Evolutionary conservation across 2,797 vertebrate genomes (phyloP).

Genomic region (Triplophysa yarkandensis): DNA sequence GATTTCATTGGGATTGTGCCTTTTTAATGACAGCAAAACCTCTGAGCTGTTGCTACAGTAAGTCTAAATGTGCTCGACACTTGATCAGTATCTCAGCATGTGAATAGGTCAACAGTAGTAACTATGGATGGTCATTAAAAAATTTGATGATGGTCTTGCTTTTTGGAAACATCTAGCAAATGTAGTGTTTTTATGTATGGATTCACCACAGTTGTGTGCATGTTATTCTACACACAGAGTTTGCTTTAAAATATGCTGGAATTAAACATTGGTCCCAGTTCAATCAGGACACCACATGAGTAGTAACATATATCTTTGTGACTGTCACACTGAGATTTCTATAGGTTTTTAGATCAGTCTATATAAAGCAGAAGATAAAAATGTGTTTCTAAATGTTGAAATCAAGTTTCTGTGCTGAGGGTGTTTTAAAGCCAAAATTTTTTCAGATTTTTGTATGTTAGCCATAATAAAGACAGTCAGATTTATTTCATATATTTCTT

Average conservation of each 20-base stretch:
- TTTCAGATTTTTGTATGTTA: constrained; percentile 28
- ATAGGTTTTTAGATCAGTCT: background rate
- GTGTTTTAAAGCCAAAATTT: background rate
- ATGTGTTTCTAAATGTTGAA: background rate
- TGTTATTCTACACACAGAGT: background rate
- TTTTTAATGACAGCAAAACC: background rate
- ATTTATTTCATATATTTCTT: background rate
- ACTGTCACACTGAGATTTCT: background rate
- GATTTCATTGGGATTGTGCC: constrained; percentile 1
- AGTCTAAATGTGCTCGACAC: constrained; percentile 9
- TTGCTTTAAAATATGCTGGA: background rate
- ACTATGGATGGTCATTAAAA: background rate
- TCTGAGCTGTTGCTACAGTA: constrained; percentile 1
- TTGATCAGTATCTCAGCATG: background rate
- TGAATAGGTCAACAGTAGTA: constrained; percentile 3
- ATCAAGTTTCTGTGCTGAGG: background rate
- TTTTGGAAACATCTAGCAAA: constrained; percentile 1
- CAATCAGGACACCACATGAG: background rate
- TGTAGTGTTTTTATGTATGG: background rate
- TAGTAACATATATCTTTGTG: background rate
- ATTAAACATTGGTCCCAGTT: constrained; percentile 5
- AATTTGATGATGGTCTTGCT: constrained; percentile 1
- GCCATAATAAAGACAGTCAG: constrained; percentile 13
- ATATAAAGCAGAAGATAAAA: background rate
- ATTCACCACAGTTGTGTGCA: constrained; percentile 16